Percentiles rank a stretch among this genome's conserved stretches.
Evolutionary conservation across 2,888 invertebrate genomes (phyloP).

Genomic region (Cosmia trapezina): DNA sequence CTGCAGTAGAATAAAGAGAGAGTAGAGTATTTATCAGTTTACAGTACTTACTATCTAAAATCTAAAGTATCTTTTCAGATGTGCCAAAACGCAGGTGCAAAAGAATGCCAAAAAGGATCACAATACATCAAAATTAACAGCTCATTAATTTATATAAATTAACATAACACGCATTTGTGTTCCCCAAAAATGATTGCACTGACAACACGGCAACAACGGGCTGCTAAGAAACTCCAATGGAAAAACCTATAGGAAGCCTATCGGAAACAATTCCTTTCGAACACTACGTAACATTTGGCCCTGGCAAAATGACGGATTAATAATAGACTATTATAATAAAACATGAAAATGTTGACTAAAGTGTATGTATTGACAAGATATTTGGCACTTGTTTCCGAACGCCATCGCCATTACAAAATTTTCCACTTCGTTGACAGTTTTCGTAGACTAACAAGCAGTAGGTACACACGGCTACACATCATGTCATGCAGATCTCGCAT

Average conservation of each 20-base stretch:
- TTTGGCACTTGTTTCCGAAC: slow-evolving; percentile 12
- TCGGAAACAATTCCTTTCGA: not conserved
- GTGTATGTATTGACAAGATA: slow-evolving; percentile 37
- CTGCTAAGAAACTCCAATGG: not conserved
- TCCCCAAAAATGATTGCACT: not conserved
- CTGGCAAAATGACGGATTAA: not conserved
- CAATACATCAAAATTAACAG: not conserved
- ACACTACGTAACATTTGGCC: not conserved
- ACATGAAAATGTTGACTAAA: slow-evolving; percentile 27
- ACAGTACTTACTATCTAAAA: too few relatives aligned
- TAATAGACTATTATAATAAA: slow-evolving; percentile 7
- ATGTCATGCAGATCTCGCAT: too few relatives aligned
- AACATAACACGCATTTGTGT: not conserved
- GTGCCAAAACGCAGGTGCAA: not conserved
- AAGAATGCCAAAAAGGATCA: not conserved
- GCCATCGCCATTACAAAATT: slow-evolving; percentile 32
- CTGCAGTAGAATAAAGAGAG: too few relatives aligned
- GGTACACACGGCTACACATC: too few relatives aligned
- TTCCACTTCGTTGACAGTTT: slow-evolving; percentile 30
- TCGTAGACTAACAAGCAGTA: slow-evolving; percentile 26
- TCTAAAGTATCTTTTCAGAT: not conserved
- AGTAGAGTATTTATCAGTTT: too few relatives aligned
- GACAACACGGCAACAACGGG: not conserved
- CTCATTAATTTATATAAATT: not conserved
- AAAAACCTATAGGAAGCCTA: not conserved